phyloP scores from a whole-genome alignment of 2,797 vertebrate species.

The Neoniphon sammara region DNA sequence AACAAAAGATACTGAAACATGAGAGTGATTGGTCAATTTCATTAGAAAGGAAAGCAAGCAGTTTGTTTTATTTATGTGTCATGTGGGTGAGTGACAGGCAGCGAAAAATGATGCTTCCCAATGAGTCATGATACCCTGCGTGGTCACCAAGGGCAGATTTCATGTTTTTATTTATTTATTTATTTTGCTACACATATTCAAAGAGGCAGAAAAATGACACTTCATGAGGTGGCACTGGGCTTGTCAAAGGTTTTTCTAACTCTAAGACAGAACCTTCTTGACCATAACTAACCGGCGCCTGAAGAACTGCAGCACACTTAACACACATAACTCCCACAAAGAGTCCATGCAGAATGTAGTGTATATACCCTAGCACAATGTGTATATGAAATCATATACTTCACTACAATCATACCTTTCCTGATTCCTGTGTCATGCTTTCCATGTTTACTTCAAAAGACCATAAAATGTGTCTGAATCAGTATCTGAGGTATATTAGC shows the following conservation, averaged over 20 bases:
- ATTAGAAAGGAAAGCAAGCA: conserved; percentile 57
- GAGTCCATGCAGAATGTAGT: too few relatives aligned
- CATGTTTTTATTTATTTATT: background rate
- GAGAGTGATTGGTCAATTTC: conserved; percentile 56
- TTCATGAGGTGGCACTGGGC: conserved; percentile 27
- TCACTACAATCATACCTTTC: too few relatives aligned
- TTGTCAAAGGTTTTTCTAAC: too few relatives aligned
- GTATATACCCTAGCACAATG: too few relatives aligned
- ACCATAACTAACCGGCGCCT: background rate
- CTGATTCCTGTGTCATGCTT: too few relatives aligned
- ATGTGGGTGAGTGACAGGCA: conserved; percentile 32
- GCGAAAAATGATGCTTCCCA: conserved; percentile 25
- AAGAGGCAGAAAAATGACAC: conserved; percentile 68
- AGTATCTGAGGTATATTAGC: background rate
- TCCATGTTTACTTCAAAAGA: too few relatives aligned
- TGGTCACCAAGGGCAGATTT: conserved; percentile 15
- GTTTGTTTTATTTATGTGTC: conserved; percentile 65
- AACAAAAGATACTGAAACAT: conserved; percentile 69
- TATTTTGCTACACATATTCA: conserved; percentile 27
- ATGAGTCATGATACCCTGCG: conserved; percentile 13
- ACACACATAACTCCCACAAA: background rate
- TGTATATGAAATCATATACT: too few relatives aligned
- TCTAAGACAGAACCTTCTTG: too few relatives aligned
- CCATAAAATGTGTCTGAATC: too few relatives aligned
- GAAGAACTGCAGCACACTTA: background rate